phyloP scores from a whole-genome alignment of 2,888 invertebrate species.

The Eupithecia inturbata region DNA sequence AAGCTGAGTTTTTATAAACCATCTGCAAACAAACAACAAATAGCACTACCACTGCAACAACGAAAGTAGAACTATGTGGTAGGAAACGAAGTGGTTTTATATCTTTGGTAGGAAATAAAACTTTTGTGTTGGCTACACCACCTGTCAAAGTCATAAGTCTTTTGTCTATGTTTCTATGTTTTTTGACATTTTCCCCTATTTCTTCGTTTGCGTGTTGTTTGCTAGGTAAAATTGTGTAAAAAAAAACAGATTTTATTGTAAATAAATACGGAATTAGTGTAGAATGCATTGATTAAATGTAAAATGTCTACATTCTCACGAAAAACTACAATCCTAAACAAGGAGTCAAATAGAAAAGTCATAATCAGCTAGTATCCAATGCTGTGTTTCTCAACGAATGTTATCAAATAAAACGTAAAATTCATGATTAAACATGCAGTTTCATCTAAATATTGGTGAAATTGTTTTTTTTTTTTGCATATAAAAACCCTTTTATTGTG shows the following conservation, averaged over 20 bases:
- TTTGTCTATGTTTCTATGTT: background rate
- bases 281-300: background rate
- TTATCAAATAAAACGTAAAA: constrained; percentile 69
- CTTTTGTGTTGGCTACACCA: background rate
- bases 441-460: constrained; percentile 58
- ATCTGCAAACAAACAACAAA: background rate
- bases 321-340: background rate
- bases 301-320: constrained; percentile 15
- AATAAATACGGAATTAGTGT: background rate
- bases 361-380: constrained; percentile 11
- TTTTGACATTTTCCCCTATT: background rate
- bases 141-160: background rate
- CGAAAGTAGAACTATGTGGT: background rate
- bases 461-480: constrained; percentile 30
- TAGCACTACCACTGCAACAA: background rate
- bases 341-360: constrained; percentile 16
- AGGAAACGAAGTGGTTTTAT: no score
- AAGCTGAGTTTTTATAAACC: background rate
- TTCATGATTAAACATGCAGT: constrained; percentile 69
- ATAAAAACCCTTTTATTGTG: constrained; percentile 31
- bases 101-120: background rate
- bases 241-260: background rate
- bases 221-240: constrained; percentile 1
- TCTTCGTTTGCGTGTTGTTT: constrained; percentile 5
- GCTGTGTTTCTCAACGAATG: constrained; percentile 60